These are phyloP conservation scores for Liodrosophila aerea DNA, from an alignment of 2,888 invertebrate species.

Conservation along the genomic window DNA sequence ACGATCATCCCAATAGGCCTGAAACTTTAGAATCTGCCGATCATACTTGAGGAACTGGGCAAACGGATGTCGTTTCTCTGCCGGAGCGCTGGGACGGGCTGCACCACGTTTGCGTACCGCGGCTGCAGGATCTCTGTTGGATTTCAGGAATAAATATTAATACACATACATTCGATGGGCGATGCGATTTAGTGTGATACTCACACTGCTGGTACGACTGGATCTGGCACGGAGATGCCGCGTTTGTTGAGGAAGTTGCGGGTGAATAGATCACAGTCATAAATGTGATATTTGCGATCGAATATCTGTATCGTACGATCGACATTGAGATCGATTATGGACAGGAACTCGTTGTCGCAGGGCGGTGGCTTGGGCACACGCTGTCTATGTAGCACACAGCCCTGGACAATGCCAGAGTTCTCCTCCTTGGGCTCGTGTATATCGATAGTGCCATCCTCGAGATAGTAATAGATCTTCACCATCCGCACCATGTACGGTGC, in stretches of 20 bases:
- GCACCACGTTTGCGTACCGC: constrained; percentile 74
- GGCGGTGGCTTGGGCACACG: constrained; percentile 89
- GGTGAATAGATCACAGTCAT: constrained; percentile 93
- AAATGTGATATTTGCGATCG: constrained; percentile 92
- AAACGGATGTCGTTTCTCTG: constrained; percentile 85
- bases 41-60: constrained; percentile 93
- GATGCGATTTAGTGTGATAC: too few relatives aligned
- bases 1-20: constrained; percentile 96
- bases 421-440: constrained; percentile 90
- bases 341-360: constrained; percentile 89
- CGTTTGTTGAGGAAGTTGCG: constrained; percentile 91
- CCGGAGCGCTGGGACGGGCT: constrained; percentile 37
- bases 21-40: constrained; percentile 88
- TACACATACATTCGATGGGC: constrained; percentile 18
- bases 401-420: constrained; percentile 94
- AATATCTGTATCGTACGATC: constrained; percentile 91
- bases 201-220: constrained; percentile 83
- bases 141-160: background rate
- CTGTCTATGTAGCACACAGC: constrained; percentile 91
- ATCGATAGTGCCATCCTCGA: constrained; percentile 96
- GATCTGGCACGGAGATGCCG: constrained; percentile 92
- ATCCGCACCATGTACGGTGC: constrained; percentile 88
- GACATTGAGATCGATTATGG: constrained; percentile 93
- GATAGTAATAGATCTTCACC: constrained; percentile 92
- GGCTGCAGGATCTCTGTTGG: constrained; percentile 82